Evolutionary conservation across 1,140 invertebrate genomes (phyloP), one percentile per base, ranked within the genome.

Genomic region (Mycetomoellerius zeteki): DNA sequence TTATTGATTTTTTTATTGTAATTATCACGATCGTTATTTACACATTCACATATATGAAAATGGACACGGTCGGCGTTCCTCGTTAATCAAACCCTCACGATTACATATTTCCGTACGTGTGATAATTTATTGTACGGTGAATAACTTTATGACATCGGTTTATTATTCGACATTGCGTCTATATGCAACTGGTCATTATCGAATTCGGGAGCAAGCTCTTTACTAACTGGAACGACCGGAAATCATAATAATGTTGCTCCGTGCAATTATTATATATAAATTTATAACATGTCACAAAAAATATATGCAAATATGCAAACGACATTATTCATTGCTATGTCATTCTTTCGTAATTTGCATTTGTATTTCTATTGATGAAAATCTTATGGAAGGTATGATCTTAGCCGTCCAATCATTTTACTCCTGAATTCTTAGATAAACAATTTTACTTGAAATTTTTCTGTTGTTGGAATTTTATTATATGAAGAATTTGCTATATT

Each of bases 101-200:
- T 69, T 33, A 58, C 19, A 33, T 58, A 37, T 72, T 1, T 75
- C 72, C 72, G 72, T 43, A 52, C 58, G 37, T 81, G 75, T 81
- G 75, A 86, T 86, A 86, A 81, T 86, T 80, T 67, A 19, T 60
- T 86, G 58, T 73, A 60, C 50, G 72, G 50, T 69, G 50, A 27
- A 52, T 69, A 64, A 76, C 73, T 30, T 52, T 69, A 65, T 52
- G 71, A 76, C 14, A 27, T 24, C 21, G 10, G 33, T 73, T 56
- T 72, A 47, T 58, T 56, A 52, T 87, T 64, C 47, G 21, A 85
- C 64, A 47, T 37, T 56, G 24, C 58, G 30, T 19, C 10, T 10
- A 14, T 10, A 14, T 24, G 5, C 12, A 50, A 43, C n/a, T 16
- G 37, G 14, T 81, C 1, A 43, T 84, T 60, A 60, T 62, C 43